Base-by-base conservation (phyloP, 2,797 vertebrate species). In the Sylvia borin region DNA sequence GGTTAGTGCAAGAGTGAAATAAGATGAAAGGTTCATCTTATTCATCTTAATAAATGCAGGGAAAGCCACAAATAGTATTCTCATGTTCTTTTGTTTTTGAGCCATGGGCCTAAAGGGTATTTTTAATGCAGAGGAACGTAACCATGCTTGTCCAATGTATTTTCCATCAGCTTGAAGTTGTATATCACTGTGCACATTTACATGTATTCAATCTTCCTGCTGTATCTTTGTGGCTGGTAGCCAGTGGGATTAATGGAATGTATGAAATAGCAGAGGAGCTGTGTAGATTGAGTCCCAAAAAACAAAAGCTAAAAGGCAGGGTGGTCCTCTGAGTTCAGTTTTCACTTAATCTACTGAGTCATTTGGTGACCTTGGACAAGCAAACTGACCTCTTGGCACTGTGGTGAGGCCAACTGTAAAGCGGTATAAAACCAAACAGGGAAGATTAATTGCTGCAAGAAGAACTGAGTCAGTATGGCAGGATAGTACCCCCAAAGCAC, bases 61-160 rank as follows among this genome's bases (percentile, higher is more conserved):
- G 42, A 73, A 95, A 96, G 76, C 92, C 94, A 97, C 93, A 97
- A 96, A 91, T 90, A 95, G 43, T 88, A 83, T 79, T 95, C 80
- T 95, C 78, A 79, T 93, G 40, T 96, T 96, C 82, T 96, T 91
- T 95, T 95, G 81, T 83, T 96, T 96, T 81, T 58, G 82, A 96
- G 92, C 89, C 83, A 87, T 50, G 51, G 90, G 61, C 82, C 88
- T 82, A 87, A 96, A 94, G 45, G 27, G 64, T 96, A 86, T 96
- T 97, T 97, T 95, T 94, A 96, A 96, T 93, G 78, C 91, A 96
- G 93, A 93, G 61, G 93, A 97, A 96, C 76, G 48, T 85, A 96
- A 92, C 88, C 67, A 70, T 82, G 47, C 85, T 96, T 95, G 93
- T 92, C 88, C 92, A 88, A 94, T 86, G 48, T 85, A 92, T 96